Evolutionary conservation across 2,888 invertebrate species (phyloP).

Genomic region (Phytoseiulus persimilis): DNA sequence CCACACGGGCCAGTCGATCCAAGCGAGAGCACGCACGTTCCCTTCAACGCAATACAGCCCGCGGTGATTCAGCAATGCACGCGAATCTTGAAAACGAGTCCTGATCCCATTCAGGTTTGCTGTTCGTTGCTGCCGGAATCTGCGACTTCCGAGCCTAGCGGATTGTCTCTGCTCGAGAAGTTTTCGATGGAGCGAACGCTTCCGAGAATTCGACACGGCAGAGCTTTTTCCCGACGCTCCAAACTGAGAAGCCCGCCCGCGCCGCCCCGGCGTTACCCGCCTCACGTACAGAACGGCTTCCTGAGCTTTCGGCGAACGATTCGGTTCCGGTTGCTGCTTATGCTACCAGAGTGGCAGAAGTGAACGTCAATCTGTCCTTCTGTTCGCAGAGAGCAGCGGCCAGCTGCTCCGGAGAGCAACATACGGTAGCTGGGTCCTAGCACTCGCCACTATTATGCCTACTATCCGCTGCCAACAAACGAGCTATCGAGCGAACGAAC

Average conservation of each 20-base stretch:
- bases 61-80: no score
- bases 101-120: no score
- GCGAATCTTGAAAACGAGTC: no score
- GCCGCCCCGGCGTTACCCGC: neutral
- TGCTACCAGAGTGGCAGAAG: neutral
- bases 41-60: no score
- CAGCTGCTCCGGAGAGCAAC: neutral
- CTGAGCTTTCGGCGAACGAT: neutral
- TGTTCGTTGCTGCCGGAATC: no score
- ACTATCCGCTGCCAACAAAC: neutral
- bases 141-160: no score
- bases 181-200: no score
- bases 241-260: neutral
- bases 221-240: neutral
- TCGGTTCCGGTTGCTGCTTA: conserved; percentile 5
- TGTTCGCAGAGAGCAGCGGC: neutral
- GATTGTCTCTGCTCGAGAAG: no score
- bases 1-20: no score
- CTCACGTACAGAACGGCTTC: neutral
- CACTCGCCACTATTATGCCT: neutral
- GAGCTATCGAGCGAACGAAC: neutral
- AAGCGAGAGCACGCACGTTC: no score
- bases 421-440: neutral
- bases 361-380: neutral
- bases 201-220: no score